Base-by-base conservation (phyloP, 2,888 invertebrate genomes). In the Pegoplata infirma region DNA sequence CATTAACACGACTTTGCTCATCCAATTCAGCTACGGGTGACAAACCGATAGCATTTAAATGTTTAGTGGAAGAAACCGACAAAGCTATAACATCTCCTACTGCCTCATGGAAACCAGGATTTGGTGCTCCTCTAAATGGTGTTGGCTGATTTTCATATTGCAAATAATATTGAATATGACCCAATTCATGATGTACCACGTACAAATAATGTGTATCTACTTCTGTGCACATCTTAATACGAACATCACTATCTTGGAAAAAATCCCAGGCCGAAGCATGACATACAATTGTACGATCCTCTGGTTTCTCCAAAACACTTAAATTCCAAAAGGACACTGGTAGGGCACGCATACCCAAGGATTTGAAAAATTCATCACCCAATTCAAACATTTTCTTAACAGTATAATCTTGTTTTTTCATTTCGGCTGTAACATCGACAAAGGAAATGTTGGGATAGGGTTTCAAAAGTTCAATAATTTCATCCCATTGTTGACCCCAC, bases 231-330 rank as follows among this genome's bases (percentile, higher is more conserved):
- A 93, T 92, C 90, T 93, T 92, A 86, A 92, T 91, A 87, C 91
- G 93, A 85, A 96, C 96, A 88, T 97, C 97, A 86, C 95, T 92
- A 28, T 93, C 92, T 84, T 95, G 93, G 83, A 91, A 95, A 82
- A 97, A 94, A 90, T 97, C 96, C 94, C 96, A 97, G 32, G 97
- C 96, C 0, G 95, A 95, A 0, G 97, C 96, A 84, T 97, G 96
- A 85, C 97, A 97, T 0, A 95, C 91, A 5, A 96, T 91, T 5
- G 95, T 94, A 1, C 92, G 90, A 83, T 93, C 93, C 0, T 88
- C 88, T 0, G 96, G 96, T 82, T 96, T 96, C 81, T 94, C 93
- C 28, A 97, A 91, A 23, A 97, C 94, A 1, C 97, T 96, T 47
- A 93, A 92, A 74, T 94, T 91, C 97, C 97, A 97, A 88, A 97